phyloP scores from a whole-genome alignment of 2,113 vertebrate species.

The Pseudopipra pipra region DNA sequence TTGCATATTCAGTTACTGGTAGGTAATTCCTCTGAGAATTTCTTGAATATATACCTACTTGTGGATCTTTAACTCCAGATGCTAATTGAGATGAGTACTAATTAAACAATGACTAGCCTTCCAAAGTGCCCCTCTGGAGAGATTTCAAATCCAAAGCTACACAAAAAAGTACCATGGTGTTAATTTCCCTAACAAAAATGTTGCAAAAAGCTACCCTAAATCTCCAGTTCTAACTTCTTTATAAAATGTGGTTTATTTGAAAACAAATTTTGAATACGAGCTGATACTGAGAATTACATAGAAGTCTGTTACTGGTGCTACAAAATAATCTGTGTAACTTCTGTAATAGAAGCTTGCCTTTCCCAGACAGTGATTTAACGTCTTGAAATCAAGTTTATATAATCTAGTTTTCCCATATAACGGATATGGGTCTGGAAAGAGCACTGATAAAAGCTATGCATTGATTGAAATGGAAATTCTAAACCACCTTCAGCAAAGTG shows the following conservation, averaged over 20 bases:
- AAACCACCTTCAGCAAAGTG: neutral
- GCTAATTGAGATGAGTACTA: constrained; percentile 28
- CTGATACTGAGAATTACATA: neutral
- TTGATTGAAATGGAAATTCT: constrained; percentile 50
- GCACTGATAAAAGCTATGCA: neutral
- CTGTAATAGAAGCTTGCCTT: neutral
- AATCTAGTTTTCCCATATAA: constrained; percentile 19
- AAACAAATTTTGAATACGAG: neutral
- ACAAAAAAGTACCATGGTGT: neutral
- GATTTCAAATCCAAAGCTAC: constrained; percentile 13
- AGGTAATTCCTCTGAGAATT: constrained; percentile 31
- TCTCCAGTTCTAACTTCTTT: neutral
- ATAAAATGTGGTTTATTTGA: neutral
- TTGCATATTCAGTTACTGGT: constrained; percentile 21
- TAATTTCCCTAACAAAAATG: neutral
- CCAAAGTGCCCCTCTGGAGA: neutral
- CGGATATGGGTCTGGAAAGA: constrained; percentile 6
- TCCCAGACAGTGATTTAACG: constrained; percentile 5
- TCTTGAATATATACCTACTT: neutral
- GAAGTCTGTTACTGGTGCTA: neutral
- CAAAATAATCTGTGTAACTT: constrained; percentile 10
- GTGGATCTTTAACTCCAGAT: constrained; percentile 28
- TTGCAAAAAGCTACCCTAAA: neutral
- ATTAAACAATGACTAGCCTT: constrained; percentile 46
- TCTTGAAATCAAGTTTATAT: constrained; percentile 41